These are phyloP conservation scores for Pipistrellus nathusii DNA, from an alignment of 2,797 vertebrate genomes.

Conservation along the genomic window DNA sequence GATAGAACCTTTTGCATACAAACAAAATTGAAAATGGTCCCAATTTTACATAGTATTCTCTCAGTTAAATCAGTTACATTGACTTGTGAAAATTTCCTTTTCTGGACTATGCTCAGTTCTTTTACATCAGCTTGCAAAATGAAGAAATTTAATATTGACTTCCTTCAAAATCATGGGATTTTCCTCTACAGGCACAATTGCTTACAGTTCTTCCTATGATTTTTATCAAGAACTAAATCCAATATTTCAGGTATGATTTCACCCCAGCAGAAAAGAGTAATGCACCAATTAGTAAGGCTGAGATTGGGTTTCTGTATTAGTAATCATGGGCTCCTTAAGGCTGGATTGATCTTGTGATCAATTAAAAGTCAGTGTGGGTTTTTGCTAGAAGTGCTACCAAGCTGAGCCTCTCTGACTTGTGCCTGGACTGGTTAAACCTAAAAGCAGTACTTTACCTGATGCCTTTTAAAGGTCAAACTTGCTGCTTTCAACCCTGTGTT, in stretches of 20 bases:
- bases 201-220: neutral
- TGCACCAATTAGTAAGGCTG: neutral
- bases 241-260: neutral
- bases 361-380: slow-evolving; percentile 6
- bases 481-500: neutral
- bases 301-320: neutral
- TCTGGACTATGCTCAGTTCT: neutral
- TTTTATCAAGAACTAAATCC: neutral
- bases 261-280: neutral
- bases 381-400: neutral
- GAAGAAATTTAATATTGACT: neutral
- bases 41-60: neutral
- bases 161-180: neutral
- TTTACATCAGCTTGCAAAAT: neutral
- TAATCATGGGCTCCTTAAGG: neutral
- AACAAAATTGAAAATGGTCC: slow-evolving; percentile 20
- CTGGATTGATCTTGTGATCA: neutral
- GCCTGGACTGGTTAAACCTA: neutral
- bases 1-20: neutral
- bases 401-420: slow-evolving; percentile 1
- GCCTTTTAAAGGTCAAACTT: slow-evolving; percentile 31
- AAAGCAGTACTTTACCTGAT: neutral
- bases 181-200: neutral
- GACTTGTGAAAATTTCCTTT: slow-evolving; percentile 15
- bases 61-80: neutral